phyloP scores from a whole-genome alignment of 1,140 invertebrate genomes.

The Cardiocondyla obscurior region DNA sequence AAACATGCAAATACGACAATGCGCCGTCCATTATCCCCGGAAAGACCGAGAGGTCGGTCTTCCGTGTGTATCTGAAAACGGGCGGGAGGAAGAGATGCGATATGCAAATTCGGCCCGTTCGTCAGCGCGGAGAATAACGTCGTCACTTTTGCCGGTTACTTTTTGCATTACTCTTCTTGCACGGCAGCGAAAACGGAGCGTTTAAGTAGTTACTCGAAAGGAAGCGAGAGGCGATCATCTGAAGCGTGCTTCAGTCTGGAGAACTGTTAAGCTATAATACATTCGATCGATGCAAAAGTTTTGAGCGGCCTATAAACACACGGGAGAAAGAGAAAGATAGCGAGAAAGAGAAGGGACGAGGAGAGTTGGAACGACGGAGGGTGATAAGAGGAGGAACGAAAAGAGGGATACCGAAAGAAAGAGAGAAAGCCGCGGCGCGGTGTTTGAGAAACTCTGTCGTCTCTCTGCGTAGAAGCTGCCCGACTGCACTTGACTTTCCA shows the following conservation, averaged over 20 bases:
- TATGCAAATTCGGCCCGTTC: conserved; percentile 18
- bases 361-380: no score
- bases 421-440: conserved; percentile 24
- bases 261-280: conserved; percentile 58
- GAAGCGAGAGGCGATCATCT: conserved; percentile 48
- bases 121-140: conserved; percentile 40
- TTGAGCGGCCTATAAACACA: conserved; percentile 54
- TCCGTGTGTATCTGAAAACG: background rate
- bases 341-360: background rate
- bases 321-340: background rate
- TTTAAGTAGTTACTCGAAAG: conserved; percentile 53
- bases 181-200: conserved; percentile 49
- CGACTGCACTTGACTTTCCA: conserved; percentile 72
- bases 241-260: conserved; percentile 53
- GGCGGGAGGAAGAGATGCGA: conserved; percentile 5
- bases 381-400: background rate
- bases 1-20: conserved; percentile 34
- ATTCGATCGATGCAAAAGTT: conserved; percentile 54
- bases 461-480: conserved; percentile 58
- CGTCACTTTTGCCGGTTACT: conserved; percentile 34
- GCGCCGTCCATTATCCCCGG: conserved; percentile 29
- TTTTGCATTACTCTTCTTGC: conserved; percentile 42
- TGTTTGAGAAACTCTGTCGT: conserved; percentile 71
- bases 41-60: conserved; percentile 14
- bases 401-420: background rate